phyloP scores from a whole-genome alignment of 2,113 vertebrate species.

The Crotalus horridus region DNA sequence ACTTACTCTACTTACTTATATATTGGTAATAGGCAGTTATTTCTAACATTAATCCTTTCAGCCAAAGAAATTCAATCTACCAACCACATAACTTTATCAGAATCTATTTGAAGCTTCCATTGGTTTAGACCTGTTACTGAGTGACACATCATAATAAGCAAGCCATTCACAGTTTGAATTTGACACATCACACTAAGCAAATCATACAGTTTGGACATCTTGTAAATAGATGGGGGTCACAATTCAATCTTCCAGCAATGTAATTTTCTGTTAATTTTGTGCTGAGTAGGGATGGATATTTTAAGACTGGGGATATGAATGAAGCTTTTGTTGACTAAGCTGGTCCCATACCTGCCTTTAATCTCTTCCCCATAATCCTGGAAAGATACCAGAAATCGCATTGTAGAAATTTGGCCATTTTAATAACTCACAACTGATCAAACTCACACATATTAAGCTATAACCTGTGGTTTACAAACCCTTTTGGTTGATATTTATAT shows the following conservation, averaged over 20 bases:
- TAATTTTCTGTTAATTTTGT: not conserved
- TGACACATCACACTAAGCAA: not conserved
- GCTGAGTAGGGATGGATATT: not conserved
- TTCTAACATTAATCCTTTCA: not conserved
- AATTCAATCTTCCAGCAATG: not conserved
- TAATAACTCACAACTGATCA: not conserved
- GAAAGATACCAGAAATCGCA: not conserved
- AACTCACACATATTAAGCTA: not conserved
- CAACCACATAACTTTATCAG: not conserved
- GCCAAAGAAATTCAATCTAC: not conserved
- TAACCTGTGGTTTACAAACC: not conserved
- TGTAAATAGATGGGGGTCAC: not conserved
- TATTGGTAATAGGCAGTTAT: not conserved
- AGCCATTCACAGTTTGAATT: not conserved
- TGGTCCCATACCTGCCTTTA: not conserved
- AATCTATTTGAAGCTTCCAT: not conserved
- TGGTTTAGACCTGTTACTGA: not conserved
- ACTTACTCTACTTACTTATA: constrained; percentile 20
- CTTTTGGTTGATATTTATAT: not conserved
- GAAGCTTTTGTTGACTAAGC: not conserved
- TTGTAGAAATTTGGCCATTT: not conserved
- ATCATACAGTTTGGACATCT: not conserved
- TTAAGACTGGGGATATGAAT: not conserved
- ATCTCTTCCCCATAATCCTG: not conserved
- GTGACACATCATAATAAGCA: not conserved